Base-by-base conservation (phyloP, 1,140 invertebrate genomes). In the Chironomus striatipennis region DNA sequence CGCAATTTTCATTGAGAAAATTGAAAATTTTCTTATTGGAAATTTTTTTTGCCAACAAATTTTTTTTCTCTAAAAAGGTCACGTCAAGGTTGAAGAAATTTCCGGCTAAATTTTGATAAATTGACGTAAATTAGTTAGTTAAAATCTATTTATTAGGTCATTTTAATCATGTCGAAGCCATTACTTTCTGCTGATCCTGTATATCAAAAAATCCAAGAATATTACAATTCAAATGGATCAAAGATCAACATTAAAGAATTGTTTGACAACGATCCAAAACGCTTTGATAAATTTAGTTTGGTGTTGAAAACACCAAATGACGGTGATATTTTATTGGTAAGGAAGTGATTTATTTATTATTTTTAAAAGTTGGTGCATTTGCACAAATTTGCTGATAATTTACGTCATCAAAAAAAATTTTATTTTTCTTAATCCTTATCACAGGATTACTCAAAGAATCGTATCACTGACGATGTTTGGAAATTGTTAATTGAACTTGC, bases 401-500 rank as follows among this genome's bases (percentile, higher is more conserved):
- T 57, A n/a, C 47, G 4, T 57, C 47, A 57, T 15, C 24, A 34
- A 57, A 12, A 15, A 57, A 57, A 7, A 15, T 57, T 34, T 57
- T 2, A 57, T 12, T 57, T 70, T 70, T 21, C 17, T 20, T 1
- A n/a, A 20, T 70, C 2, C 18, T 18, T 67, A 78, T 95, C 76
- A 18, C 9, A 70, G 65, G 98, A 99, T 85, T 99, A 92, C 83
- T 99, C 97, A 10, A 99, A 99, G 84, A 99, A 99, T 84, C 86
- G 96, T 17, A 87, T 99, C 74, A 90, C 94, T 80, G 88, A 92
- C 18, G 88, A 92, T 77, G 88, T 90, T 1, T 85, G 97, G 77
- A 80, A 85, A 4, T 79, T 93, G 8, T 86, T 99, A 6, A 83
- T 98, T 73, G 85, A 93, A 70, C 83, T 99, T 85, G 96, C 96